A percentile compares a stretch with the other conserved stretches of the same genome.
Evolutionary conservation across 2,113 vertebrate species (phyloP).

Genomic region (Mixornis gularis): DNA sequence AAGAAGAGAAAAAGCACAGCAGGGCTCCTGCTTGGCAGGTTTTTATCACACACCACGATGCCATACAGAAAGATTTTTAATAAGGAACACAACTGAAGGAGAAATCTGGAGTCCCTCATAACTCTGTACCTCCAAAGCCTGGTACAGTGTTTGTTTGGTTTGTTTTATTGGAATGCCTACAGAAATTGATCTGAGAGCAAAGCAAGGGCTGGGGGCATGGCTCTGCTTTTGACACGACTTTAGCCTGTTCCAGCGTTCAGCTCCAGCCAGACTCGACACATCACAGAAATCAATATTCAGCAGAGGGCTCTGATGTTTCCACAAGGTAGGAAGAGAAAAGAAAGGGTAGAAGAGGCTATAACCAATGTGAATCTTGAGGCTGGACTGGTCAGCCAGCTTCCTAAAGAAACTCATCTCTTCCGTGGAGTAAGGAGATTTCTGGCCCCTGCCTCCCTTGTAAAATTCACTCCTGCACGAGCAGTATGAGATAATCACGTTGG

Average conservation of each 20-base stretch:
- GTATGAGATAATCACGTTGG: slow-evolving; percentile 33
- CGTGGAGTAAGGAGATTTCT: neutral
- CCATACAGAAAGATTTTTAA: neutral
- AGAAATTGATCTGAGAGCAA: slow-evolving; percentile 6
- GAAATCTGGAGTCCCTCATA: neutral
- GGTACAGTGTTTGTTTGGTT: neutral
- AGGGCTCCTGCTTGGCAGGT: neutral
- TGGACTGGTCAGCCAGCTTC: neutral
- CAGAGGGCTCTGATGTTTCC: neutral
- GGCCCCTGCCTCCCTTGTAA: neutral
- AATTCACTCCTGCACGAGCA: slow-evolving; percentile 17
- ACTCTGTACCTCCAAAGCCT: neutral
- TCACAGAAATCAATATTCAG: neutral
- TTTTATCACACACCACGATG: neutral
- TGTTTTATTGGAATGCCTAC: neutral
- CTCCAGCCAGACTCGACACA: neutral
- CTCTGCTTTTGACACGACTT: neutral
- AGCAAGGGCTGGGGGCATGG: neutral
- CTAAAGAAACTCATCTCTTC: neutral
- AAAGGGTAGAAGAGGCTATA: neutral
- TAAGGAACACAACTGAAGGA: neutral
- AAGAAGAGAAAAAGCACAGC: slow-evolving; percentile 3
- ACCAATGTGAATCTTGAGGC: neutral
- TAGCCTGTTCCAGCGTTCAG: neutral
- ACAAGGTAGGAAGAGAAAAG: neutral